These are phyloP conservation scores for Daphoenositta chrysoptera DNA, from an alignment of 2,113 vertebrate genomes.

Conservation along the genomic window DNA sequence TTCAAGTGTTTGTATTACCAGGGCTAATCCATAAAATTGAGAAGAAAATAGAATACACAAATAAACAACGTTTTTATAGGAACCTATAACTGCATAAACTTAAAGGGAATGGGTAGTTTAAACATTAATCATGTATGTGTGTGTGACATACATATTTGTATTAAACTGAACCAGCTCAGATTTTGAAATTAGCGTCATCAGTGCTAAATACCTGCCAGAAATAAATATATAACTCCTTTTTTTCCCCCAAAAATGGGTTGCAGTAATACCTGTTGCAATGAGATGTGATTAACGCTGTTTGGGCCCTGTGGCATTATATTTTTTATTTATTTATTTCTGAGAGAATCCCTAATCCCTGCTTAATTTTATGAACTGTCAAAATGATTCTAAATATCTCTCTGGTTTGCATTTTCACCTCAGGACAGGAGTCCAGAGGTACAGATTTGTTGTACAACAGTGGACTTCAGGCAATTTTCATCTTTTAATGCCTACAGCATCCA, in stretches of 20 bases:
- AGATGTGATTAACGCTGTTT: constrained; percentile 54
- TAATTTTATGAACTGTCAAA: constrained; percentile 83
- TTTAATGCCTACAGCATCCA: constrained; percentile 63
- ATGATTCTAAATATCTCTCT: constrained; percentile 76
- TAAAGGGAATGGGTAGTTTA: background rate
- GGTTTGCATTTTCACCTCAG: constrained; percentile 78
- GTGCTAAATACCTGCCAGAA: background rate
- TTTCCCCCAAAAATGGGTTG: background rate
- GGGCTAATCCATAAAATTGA: constrained; percentile 24
- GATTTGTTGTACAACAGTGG: constrained; percentile 70
- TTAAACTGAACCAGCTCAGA: background rate
- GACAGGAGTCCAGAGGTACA: constrained; percentile 75
- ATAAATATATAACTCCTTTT: constrained; percentile 41
- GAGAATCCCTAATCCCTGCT: constrained; percentile 77
- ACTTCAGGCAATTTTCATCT: constrained; percentile 79
- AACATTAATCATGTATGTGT: background rate
- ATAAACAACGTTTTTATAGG: background rate
- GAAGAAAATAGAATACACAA: background rate
- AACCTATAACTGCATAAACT: background rate
- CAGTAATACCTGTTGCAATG: constrained; percentile 69
- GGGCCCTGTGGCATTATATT: constrained; percentile 67
- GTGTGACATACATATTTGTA: background rate
- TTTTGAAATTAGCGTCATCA: background rate
- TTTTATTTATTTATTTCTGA: constrained; percentile 59
- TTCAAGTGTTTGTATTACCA: background rate